These are phyloP conservation scores for Tenualosa ilisha DNA, from an alignment of 2,797 vertebrate species.

Conservation along the genomic window DNA sequence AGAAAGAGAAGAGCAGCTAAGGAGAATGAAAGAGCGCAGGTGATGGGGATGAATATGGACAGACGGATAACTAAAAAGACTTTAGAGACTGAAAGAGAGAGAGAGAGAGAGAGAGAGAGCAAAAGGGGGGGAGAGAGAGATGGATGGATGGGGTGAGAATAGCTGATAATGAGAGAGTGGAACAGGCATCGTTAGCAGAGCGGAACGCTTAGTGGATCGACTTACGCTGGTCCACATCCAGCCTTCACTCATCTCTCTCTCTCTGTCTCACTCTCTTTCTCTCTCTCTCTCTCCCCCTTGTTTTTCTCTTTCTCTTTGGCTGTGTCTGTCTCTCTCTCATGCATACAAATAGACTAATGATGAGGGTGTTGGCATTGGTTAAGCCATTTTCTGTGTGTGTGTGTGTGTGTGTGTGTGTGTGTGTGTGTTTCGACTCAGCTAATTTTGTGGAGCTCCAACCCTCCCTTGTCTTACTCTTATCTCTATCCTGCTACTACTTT, in stretches of 20 bases:
- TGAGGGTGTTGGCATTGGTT: not conserved
- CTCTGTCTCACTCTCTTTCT: not conserved
- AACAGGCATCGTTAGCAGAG: conserved; percentile 29
- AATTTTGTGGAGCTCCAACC: not conserved
- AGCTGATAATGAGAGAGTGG: not conserved
- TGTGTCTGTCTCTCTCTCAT: not conserved
- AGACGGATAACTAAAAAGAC: not conserved
- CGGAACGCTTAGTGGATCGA: not conserved
- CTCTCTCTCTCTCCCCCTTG: conserved; percentile 24
- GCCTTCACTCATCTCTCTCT: conserved; percentile 1
- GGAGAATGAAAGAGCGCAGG: conserved; percentile 1
- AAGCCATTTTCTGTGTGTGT: not conserved
- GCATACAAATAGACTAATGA: conserved; percentile 21
- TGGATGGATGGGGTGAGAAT: not conserved
- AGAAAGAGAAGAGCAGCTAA: not conserved
- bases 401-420: conserved; percentile 4
- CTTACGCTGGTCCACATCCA: not conserved
- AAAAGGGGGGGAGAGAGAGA: not conserved
- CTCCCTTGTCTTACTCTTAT: not conserved
- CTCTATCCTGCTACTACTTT: not conserved
- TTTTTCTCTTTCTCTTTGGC: not conserved
- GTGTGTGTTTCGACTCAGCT: conserved; percentile 1
- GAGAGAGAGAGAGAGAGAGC: not conserved
- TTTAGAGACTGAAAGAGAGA: not conserved
- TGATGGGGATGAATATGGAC: not conserved